A percentile compares a stretch with the other conserved stretches of the same genome.
Evolutionary conservation across 2,113 vertebrate species (phyloP).

Genomic region (Hippocampus guttulatus): DNA sequence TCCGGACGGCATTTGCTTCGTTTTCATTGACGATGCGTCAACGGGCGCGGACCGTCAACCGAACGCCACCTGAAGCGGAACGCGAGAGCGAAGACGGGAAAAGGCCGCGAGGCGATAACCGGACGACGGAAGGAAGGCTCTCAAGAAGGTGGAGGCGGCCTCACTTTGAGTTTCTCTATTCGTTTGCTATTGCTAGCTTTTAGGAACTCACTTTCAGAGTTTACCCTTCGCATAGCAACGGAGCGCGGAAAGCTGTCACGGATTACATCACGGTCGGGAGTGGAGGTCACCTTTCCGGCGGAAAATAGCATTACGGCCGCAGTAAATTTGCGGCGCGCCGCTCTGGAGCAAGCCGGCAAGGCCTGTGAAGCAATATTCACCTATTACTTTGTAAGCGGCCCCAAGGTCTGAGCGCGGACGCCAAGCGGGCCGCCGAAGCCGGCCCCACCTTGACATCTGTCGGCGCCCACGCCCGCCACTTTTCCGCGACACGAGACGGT

Average conservation of each 20-base stretch:
- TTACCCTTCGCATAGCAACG: background rate
- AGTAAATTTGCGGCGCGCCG: conserved; percentile 58
- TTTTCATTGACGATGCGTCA: background rate
- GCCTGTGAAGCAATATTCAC: conserved; percentile 41
- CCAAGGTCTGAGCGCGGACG: conserved; percentile 2
- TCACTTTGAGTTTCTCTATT: background rate
- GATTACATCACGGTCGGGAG: conserved; percentile 41
- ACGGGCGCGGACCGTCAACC: too few species aligned
- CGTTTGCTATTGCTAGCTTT: conserved; percentile 6
- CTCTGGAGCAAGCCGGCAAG: conserved; percentile 44
- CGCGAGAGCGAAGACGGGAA: background rate
- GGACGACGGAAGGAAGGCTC: too few species aligned
- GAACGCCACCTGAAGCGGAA: background rate
- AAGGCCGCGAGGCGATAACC: background rate
- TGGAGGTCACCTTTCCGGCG: conserved; percentile 61
- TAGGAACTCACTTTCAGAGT: conserved; percentile 5
- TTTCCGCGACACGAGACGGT: conserved; percentile 21
- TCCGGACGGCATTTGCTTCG: background rate
- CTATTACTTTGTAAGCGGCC: too few species aligned
- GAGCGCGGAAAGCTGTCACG: conserved; percentile 25
- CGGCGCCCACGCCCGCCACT: conserved; percentile 26
- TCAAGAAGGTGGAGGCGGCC: too few species aligned
- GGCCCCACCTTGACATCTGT: conserved; percentile 19
- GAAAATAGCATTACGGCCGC: conserved; percentile 49
- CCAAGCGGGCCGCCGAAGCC: conserved; percentile 21